Conservation (phyloP, 2,888 invertebrate species). For the Apotomis capreana region DNA sequence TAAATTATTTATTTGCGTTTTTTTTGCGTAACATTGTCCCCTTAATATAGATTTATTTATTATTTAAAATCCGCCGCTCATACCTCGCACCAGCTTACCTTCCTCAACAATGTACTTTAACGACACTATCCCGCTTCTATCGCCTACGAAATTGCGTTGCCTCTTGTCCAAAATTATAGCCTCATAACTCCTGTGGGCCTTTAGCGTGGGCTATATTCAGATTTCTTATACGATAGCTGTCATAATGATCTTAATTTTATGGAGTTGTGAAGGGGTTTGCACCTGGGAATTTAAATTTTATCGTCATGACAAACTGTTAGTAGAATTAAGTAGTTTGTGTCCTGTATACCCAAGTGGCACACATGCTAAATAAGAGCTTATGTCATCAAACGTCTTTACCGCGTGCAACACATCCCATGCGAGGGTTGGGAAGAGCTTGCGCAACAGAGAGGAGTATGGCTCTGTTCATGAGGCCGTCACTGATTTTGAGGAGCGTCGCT, state of each 20-base stretch:
- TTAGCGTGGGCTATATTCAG: slow-evolving; percentile 39
- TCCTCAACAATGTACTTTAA: slow-evolving; percentile 53
- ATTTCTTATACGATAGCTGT: slow-evolving; percentile 30
- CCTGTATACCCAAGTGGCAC: too few species aligned
- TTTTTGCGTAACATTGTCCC: too few species aligned
- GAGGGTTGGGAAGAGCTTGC: too few species aligned
- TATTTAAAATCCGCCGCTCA: slow-evolving; percentile 1
- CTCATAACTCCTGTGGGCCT: slow-evolving; percentile 51
- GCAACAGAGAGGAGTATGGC: too few species aligned
- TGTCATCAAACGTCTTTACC: too few species aligned
- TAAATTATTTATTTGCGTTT: too few species aligned
- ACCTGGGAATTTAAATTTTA: background rate
- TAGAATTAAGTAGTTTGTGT: too few species aligned
- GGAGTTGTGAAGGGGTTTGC: slow-evolving; percentile 8
- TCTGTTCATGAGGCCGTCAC: too few species aligned
- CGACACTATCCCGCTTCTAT: slow-evolving; percentile 49
- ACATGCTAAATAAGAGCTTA: too few species aligned
- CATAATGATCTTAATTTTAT: slow-evolving; percentile 23
- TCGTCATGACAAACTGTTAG: too few species aligned
- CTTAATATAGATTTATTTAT: background rate
- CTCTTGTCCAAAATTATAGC: slow-evolving; percentile 54
- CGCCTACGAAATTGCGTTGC: slow-evolving; percentile 49
- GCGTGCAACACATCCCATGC: too few species aligned
- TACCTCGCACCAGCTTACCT: slow-evolving; percentile 47
- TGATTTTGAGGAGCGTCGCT: too few species aligned